Percentiles rank a stretch among this genome's conserved stretches.
phyloP scores from a whole-genome alignment of 2,888 invertebrate species.

The Phanerotoma sp. region DNA sequence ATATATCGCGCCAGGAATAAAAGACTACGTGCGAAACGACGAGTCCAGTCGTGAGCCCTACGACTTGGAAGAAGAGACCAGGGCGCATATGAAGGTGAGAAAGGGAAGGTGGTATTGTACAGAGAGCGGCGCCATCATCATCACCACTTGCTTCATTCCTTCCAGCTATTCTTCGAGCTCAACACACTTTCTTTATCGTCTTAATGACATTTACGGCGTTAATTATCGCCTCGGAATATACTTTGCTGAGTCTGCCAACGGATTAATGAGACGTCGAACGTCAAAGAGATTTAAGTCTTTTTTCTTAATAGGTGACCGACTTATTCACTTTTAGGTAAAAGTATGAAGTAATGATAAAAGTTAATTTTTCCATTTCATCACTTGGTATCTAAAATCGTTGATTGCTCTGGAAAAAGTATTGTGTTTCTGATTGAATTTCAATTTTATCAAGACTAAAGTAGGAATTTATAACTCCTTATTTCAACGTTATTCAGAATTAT shows the following conservation, averaged over 20 bases:
- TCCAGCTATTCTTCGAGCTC: conserved; percentile 5
- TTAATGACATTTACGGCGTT: conserved; percentile 23
- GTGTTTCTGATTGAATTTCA: too few relatives aligned
- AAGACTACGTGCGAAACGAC: conserved; percentile 5
- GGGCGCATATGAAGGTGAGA: conserved; percentile 1
- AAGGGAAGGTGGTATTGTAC: conserved; percentile 8
- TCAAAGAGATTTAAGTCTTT: not conserved
- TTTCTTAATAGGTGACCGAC: not conserved
- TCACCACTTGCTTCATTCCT: not conserved
- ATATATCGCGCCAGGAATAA: conserved; percentile 19
- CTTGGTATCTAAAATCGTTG: too few relatives aligned
- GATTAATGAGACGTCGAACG: not conserved
- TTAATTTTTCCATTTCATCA: too few relatives aligned
- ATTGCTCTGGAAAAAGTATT: too few relatives aligned
- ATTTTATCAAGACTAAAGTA: too few relatives aligned
- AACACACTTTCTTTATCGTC: conserved; percentile 19
- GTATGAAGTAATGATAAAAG: too few relatives aligned
- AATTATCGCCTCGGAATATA: conserved; percentile 15
- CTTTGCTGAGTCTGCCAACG: not conserved
- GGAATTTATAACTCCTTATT: too few relatives aligned
- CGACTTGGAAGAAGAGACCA: not conserved
- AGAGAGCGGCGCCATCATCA: conserved; percentile 6
- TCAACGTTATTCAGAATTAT: too few relatives aligned
- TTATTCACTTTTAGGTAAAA: not conserved
- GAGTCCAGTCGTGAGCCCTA: not conserved